phyloP scores from a whole-genome alignment of 2,113 vertebrate genomes.

The Microtus pennsylvanicus region DNA sequence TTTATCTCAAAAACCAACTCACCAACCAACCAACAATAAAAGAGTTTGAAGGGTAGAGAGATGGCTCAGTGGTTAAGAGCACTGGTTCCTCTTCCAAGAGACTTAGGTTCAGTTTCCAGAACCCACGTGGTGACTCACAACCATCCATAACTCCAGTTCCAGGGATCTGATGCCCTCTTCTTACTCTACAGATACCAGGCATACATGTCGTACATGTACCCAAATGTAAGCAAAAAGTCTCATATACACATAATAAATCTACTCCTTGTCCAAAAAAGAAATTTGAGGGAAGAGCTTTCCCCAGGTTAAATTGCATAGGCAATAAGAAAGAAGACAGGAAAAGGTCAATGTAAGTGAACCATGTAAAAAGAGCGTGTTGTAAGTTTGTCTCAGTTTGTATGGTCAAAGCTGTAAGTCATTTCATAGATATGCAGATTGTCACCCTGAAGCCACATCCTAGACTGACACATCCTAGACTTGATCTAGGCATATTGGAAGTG shows the following conservation, averaged over 20 bases:
- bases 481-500: neutral
- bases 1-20: neutral
- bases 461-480: neutral
- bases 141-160: neutral
- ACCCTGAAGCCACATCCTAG: neutral
- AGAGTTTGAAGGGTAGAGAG: neutral
- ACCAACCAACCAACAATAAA: neutral
- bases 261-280: neutral
- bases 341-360: neutral
- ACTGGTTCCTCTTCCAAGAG: neutral
- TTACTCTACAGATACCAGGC: neutral
- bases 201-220: neutral
- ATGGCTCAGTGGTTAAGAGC: neutral
- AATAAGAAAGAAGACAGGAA: neutral
- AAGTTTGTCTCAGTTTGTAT: neutral
- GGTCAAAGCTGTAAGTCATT: neutral
- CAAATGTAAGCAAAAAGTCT: neutral
- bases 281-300: neutral
- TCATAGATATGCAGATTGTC: neutral
- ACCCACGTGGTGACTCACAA: neutral
- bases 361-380: neutral
- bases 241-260: neutral
- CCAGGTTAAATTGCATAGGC: neutral
- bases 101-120: neutral
- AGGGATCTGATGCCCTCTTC: neutral